These are phyloP conservation scores for Drosophila rhopaloa DNA, from an alignment of 1,140 invertebrate species.

Conservation along the genomic window DNA sequence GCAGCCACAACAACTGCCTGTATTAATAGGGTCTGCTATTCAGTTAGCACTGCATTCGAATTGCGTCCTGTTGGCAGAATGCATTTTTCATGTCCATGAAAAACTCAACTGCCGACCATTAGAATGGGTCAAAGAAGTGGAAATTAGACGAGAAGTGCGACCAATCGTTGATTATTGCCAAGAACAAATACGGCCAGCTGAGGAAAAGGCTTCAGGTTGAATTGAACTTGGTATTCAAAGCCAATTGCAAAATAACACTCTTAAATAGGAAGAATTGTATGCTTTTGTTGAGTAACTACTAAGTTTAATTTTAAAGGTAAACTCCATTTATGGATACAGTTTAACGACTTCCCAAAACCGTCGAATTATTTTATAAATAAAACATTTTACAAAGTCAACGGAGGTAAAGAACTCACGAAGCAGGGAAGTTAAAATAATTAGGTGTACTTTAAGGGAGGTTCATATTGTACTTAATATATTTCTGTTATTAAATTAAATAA, in stretches of 20 bases:
- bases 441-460: no score
- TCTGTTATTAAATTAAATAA: no score
- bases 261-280: no score
- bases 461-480: no score
- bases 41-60: constrained; percentile 41
- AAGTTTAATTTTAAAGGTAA: no score
- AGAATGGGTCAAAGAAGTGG: constrained; percentile 18
- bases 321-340: no score
- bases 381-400: no score
- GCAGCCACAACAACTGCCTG: constrained; percentile 26
- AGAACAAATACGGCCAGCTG: not conserved
- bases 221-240: not conserved
- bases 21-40: constrained; percentile 44
- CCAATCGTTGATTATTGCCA: not conserved
- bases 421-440: no score
- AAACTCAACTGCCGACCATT: constrained; percentile 4
- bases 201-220: not conserved
- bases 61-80: constrained; percentile 51
- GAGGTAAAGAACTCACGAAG: no score
- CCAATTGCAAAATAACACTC: not conserved
- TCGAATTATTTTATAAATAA: no score
- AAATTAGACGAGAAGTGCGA: constrained; percentile 2
- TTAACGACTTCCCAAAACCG: no score
- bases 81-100: constrained; percentile 63
- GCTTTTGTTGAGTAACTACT: no score